A percentile compares a stretch with the other conserved stretches of the same genome.
phyloP scores from a whole-genome alignment of 1,140 invertebrate species.

The Oreohelix idahoensis region DNA sequence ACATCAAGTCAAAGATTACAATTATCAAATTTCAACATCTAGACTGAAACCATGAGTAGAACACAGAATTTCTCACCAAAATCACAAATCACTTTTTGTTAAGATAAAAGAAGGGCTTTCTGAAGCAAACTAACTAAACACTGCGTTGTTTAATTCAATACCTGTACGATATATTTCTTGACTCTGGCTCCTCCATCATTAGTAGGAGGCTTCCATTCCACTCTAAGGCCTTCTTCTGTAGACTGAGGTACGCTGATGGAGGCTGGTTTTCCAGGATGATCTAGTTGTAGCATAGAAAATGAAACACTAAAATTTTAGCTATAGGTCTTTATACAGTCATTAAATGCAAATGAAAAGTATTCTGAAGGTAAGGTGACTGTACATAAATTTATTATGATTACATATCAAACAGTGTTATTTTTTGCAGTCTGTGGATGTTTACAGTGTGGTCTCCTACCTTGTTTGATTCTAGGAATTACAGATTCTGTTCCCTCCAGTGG shows the following conservation, averaged over 20 bases:
- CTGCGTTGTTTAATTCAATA: background rate
- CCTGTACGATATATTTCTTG: slow-evolving; percentile 81
- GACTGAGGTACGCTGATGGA: slow-evolving; percentile 87
- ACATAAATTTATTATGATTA: no score
- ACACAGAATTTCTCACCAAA: no score
- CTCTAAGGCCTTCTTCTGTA: slow-evolving; percentile 91
- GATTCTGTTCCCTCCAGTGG: slow-evolving; percentile 91
- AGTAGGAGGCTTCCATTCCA: slow-evolving; percentile 87
- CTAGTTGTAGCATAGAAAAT: slow-evolving; percentile 78
- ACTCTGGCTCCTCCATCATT: slow-evolving; percentile 90
- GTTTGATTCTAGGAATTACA: slow-evolving; percentile 64
- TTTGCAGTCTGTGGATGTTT: no score
- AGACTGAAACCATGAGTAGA: no score
- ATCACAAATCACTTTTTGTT: no score
- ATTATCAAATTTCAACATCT: no score
- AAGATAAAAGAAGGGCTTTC: no score
- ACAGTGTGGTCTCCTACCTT: slow-evolving; percentile 56
- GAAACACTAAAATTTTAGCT: no score
- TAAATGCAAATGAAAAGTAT: background rate
- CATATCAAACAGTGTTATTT: no score
- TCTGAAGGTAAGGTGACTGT: background rate
- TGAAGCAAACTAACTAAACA: no score
- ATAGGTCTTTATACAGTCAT: no score
- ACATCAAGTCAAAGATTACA: no score
- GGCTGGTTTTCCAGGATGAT: slow-evolving; percentile 78